Percentiles rank a stretch among this genome's conserved stretches.
Evolutionary conservation across 2,113 vertebrate species (phyloP).

Genomic region (Hirundichthys speculiger): DNA sequence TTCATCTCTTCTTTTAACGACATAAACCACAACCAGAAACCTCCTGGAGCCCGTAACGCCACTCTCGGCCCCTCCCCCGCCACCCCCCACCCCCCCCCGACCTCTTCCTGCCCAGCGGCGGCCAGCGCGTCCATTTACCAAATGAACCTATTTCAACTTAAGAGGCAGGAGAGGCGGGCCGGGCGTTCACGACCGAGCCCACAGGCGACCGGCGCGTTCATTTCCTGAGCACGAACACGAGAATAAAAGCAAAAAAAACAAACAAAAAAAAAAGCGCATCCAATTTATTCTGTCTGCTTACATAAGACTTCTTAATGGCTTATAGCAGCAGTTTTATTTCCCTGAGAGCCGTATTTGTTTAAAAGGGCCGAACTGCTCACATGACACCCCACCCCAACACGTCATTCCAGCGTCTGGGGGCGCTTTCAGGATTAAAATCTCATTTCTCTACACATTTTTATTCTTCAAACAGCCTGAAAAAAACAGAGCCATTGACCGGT

Average conservation of each 20-base stretch:
- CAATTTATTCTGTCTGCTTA: slow-evolving; percentile 45
- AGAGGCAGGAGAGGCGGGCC: no score
- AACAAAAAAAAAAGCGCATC: slow-evolving; percentile 10
- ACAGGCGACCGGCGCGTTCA: slow-evolving; percentile 15
- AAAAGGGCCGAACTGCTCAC: background rate
- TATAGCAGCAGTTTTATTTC: slow-evolving; percentile 31
- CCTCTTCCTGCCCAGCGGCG: slow-evolving; percentile 31
- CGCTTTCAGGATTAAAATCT: no score
- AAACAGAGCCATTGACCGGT: no score
- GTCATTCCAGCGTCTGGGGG: no score
- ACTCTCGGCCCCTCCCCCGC: no score
- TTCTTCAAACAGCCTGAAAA: no score
- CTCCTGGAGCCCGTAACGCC: slow-evolving; percentile 48
- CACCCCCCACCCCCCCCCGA: slow-evolving; percentile 37
- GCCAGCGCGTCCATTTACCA: slow-evolving; percentile 80
- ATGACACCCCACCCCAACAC: no score
- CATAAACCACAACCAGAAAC: slow-evolving; percentile 27
- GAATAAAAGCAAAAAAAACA: background rate
- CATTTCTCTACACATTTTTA: no score
- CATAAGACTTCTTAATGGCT: slow-evolving; percentile 48
- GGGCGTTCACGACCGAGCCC: slow-evolving; percentile 3
- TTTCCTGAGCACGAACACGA: slow-evolving; percentile 41
- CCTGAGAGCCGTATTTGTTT: slow-evolving; percentile 38
- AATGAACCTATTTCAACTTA: slow-evolving; percentile 72
- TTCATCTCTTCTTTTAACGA: slow-evolving; percentile 24